Base-by-base conservation (phyloP, 92 coral and sea anemone species). In the Parazoanthus atlanticus region DNA sequence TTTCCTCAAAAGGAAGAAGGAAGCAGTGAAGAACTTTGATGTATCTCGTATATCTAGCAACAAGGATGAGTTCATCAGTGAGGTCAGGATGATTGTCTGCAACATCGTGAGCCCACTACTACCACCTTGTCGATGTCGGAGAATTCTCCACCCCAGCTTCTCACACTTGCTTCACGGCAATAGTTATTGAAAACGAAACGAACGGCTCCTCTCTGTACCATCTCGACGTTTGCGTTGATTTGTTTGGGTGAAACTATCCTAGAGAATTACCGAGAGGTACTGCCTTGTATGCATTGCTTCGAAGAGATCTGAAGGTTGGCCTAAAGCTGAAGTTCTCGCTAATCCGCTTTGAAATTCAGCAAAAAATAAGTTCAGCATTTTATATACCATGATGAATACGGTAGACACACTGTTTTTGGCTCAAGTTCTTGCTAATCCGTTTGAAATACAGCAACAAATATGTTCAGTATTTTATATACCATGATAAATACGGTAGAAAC, bases 381-480 rank as follows among this genome's bases (percentile, higher is more conserved):
- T 43, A 43, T 9, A 43, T 43, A 12, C 3, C 23, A 1, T 49
- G 56, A 6, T 49, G 56, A 15, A 9, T 49, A 12, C 64, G 3
- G 21, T 7, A 56, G 64, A 56, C 5, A 12, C 64, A 13, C 64
- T 13, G 1, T 56, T 56, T 23, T 61, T 9, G 1, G 19, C 58
- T 61, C 28, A 61, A 61, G 43, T 74, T 74, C 8, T 74, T 74
- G 47, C 28, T 79, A 88, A 79, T 88, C 90, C 43, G 90, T 88
- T 58, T 88, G 90, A 78, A 88, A 88, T 11, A 88, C 90, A 36
- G 90, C 90, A 41, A 88, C 90, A 72, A 88, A 79, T 34, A 88
- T 82, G 61, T 88, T 88, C 61, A 88, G 56, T 61, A 88, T 79
- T 40, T 88, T 88, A 66, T 88, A 88, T 47, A 40, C 85, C 90